Evolutionary conservation across 2,888 invertebrate genomes (phyloP).

Genomic region (Lathronympha strigana): DNA sequence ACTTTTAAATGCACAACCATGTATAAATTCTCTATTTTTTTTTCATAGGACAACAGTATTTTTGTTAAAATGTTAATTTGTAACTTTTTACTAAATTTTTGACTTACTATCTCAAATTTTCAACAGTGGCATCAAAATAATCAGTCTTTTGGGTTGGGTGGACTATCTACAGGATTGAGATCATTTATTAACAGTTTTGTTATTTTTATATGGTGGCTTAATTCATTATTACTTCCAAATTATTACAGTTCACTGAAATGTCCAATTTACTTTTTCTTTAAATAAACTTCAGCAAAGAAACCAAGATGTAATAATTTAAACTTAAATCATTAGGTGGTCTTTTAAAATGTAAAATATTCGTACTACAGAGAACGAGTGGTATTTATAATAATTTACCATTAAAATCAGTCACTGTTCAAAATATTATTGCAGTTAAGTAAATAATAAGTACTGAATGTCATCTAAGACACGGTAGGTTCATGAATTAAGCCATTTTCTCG

Average conservation of each 20-base stretch:
- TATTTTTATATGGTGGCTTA: conserved; percentile 33
- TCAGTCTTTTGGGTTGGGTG: conserved; percentile 52
- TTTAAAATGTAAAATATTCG: neutral
- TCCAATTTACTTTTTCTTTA: neutral
- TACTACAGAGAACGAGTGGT: neutral
- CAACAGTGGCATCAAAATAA: conserved; percentile 44
- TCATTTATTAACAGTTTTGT: conserved; percentile 39
- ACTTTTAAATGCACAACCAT: conserved; percentile 40
- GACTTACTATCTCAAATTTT: conserved; percentile 43
- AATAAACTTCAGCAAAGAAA: too few species aligned
- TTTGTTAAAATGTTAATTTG: conserved; percentile 31
- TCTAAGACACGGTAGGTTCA: neutral
- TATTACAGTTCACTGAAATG: neutral
- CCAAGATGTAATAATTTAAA: too few species aligned
- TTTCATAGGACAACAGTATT: conserved; percentile 38
- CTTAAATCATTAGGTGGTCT: too few species aligned
- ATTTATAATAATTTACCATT: neutral
- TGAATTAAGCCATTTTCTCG: conserved; percentile 38
- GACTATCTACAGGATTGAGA: conserved; percentile 44
- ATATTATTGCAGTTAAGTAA: neutral
- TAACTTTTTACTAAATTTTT: conserved; percentile 39
- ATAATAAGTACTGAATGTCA: neutral
- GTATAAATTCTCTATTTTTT: conserved; percentile 41
- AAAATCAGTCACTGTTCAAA: neutral
- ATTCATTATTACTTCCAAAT: conserved; percentile 26